Percentiles rank a stretch among this genome's conserved stretches.
Evolutionary conservation across 92 coral and sea anemone species (phyloP).

Genomic region (Isaurus tuberculatus): DNA sequence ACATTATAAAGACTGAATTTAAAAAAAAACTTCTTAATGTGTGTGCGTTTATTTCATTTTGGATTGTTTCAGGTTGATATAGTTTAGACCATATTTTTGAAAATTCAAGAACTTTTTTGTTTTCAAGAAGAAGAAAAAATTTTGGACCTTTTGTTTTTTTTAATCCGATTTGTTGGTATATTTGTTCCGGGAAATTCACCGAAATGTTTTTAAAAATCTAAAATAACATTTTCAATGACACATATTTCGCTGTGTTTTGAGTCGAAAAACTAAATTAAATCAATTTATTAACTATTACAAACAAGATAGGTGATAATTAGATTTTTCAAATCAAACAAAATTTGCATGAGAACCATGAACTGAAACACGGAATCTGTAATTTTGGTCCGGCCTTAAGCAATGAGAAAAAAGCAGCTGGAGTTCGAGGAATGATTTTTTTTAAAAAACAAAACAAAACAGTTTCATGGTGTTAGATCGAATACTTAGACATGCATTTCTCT

Average conservation of each 20-base stretch:
- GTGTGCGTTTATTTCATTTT: no score
- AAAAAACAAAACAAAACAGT: no score
- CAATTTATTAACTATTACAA: neutral
- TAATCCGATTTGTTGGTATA: no score
- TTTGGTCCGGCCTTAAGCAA: neutral
- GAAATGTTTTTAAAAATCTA: no score
- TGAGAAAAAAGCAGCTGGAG: neutral
- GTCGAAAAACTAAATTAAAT: neutral
- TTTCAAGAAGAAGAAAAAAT: no score
- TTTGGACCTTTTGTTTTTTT: no score
- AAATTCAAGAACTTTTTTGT: no score
- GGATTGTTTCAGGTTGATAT: no score
- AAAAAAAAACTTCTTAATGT: no score
- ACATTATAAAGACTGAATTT: no score
- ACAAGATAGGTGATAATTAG: neutral
- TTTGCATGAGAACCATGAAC: neutral
- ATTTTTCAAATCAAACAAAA: neutral
- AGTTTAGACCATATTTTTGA: no score
- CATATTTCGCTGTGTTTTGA: neutral
- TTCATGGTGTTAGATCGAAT: neutral
- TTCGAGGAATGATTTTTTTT: neutral
- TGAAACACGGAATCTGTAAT: neutral
- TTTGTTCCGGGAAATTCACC: no score
- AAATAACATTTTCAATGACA: neutral
- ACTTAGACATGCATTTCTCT: neutral